phyloP scores from a whole-genome alignment of 2,888 invertebrate species.

The Piscicola geometra region DNA sequence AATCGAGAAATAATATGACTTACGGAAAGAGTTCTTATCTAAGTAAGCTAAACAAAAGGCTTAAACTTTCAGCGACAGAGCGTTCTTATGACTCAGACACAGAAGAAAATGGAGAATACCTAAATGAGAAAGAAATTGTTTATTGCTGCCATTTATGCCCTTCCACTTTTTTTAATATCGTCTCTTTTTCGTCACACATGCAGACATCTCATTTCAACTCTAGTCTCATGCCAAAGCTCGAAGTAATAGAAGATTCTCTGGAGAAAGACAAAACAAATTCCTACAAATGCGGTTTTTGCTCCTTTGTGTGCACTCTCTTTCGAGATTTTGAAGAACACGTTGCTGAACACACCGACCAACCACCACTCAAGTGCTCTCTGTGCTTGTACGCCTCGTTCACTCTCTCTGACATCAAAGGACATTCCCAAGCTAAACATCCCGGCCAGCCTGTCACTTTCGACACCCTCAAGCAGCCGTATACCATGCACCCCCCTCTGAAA shows the following conservation, averaged over 20 bases:
- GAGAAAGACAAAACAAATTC: slow-evolving; percentile 15
- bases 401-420: slow-evolving; percentile 22
- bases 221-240: neutral
- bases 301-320: slow-evolving; percentile 20
- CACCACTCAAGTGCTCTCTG: slow-evolving; percentile 22
- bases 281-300: slow-evolving; percentile 37
- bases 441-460: slow-evolving; percentile 11
- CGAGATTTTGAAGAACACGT: slow-evolving; percentile 36
- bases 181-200: slow-evolving; percentile 28
- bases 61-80: neutral
- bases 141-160: slow-evolving; percentile 37
- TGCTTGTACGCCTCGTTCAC: slow-evolving; percentile 34
- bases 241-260: slow-evolving; percentile 10
- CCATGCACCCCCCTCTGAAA: slow-evolving; percentile 22
- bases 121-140: neutral
- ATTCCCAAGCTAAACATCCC: slow-evolving; percentile 18
- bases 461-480: slow-evolving; percentile 28
- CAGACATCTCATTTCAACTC: slow-evolving; percentile 4
- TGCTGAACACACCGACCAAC: slow-evolving; percentile 22
- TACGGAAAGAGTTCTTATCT: neutral
- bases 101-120: neutral
- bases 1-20: neutral
- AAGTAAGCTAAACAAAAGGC: neutral
- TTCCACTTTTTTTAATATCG: neutral
- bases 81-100: neutral